These are phyloP conservation scores for Psilopsiagon aurifrons DNA, from an alignment of 2,113 vertebrate species.

Conservation along the genomic window DNA sequence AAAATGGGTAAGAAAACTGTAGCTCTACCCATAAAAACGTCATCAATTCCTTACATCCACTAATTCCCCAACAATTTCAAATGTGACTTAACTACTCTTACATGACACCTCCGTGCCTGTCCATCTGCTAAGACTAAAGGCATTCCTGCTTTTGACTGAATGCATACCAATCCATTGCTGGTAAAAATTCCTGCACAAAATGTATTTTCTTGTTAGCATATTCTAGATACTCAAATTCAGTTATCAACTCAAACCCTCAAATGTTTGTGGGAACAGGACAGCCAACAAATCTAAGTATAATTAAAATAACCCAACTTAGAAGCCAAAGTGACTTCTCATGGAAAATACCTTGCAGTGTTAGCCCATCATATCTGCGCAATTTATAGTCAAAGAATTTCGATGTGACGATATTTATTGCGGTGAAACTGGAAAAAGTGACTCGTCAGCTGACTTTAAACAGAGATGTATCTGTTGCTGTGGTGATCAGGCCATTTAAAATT, in stretches of 20 bases:
- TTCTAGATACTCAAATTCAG: neutral
- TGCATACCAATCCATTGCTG: neutral
- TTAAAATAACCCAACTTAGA: neutral
- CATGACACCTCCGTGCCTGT: neutral
- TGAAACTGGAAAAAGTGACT: constrained; percentile 56
- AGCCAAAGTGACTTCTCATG: neutral
- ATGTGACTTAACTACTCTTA: neutral
- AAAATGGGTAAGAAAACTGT: neutral
- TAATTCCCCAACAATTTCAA: neutral
- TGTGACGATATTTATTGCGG: neutral
- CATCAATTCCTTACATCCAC: neutral
- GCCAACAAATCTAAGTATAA: neutral
- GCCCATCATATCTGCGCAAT: neutral
- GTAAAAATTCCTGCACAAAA: neutral
- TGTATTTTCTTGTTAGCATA: neutral
- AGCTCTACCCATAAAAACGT: neutral
- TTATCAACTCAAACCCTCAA: neutral
- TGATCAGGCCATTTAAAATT: constrained; percentile 15
- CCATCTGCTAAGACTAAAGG: neutral
- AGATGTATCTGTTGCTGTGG: neutral
- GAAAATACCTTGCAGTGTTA: neutral
- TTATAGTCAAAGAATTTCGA: neutral
- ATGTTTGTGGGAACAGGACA: neutral
- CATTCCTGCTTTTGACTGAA: neutral
- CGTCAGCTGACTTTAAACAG: constrained; percentile 10